phyloP scores from a whole-genome alignment of 2,888 invertebrate species.

The Tetanocera ferruginea region DNA sequence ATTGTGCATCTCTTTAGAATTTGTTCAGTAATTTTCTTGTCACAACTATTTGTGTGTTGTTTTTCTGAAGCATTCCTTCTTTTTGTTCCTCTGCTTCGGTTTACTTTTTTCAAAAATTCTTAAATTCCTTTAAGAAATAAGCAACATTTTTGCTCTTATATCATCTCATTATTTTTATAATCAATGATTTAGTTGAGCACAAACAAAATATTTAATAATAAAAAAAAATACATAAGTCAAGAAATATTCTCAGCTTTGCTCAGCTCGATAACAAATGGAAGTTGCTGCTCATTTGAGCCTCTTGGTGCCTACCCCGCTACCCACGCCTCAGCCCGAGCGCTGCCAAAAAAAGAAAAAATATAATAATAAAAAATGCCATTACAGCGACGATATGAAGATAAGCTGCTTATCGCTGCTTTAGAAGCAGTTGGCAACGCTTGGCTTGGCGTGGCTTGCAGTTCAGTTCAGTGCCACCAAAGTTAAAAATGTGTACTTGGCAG shows the following conservation, averaged over 20 bases:
- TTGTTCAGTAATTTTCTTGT: too few relatives aligned
- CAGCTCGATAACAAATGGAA: background rate
- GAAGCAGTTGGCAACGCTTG: conserved; percentile 30
- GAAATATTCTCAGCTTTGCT: background rate
- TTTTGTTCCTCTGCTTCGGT: background rate
- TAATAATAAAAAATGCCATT: background rate
- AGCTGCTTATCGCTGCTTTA: conserved; percentile 45
- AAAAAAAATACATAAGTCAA: background rate
- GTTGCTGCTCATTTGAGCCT: background rate
- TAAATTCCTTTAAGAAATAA: too few relatives aligned
- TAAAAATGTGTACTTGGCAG: background rate
- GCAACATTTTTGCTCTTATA: too few relatives aligned
- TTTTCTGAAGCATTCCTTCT: background rate
- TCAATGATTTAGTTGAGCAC: background rate
- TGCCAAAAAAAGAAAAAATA: background rate
- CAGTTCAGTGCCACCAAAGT: background rate
- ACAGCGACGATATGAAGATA: conserved; percentile 40
- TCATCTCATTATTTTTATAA: background rate
- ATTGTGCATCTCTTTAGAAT: too few relatives aligned
- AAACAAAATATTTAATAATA: background rate
- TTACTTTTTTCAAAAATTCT: too few relatives aligned
- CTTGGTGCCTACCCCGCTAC: background rate
- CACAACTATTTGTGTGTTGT: too few relatives aligned
- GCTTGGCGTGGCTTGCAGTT: background rate
- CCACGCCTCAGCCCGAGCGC: background rate